These are phyloP conservation scores for Mactra quadrangularis DNA, from an alignment of 1,140 invertebrate genomes.

Conservation along the genomic window DNA sequence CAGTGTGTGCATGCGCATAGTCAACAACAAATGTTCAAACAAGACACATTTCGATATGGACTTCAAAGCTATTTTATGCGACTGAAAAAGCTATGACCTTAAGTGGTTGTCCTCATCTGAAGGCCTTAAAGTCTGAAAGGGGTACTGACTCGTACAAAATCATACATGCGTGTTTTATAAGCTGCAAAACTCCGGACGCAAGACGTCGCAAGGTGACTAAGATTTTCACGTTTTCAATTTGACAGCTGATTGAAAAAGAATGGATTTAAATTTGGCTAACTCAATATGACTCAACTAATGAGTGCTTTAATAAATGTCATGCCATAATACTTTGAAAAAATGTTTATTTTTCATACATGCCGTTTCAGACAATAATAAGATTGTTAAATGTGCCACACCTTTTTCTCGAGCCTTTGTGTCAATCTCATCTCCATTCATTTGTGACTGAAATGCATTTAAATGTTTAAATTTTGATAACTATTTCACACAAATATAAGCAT, in stretches of 20 bases:
- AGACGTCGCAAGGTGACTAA: slow-evolving; percentile 88
- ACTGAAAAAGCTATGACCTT: slow-evolving; percentile 72
- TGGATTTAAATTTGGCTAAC: too few species aligned
- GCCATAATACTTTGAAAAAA: too few species aligned
- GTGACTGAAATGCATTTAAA: too few species aligned
- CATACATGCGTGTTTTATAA: slow-evolving; percentile 90
- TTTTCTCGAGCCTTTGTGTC: slow-evolving; percentile 8
- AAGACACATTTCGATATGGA: slow-evolving; percentile 64
- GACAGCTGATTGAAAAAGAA: slow-evolving; percentile 10
- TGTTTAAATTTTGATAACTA: too few species aligned
- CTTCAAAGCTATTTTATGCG: slow-evolving; percentile 49
- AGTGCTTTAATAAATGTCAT: too few species aligned
- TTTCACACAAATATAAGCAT: too few species aligned
- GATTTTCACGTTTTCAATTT: slow-evolving; percentile 24
- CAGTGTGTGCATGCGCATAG: slow-evolving; percentile 24
- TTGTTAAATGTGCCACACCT: slow-evolving; percentile 5
- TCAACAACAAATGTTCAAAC: slow-evolving; percentile 59
- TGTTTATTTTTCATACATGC: too few species aligned
- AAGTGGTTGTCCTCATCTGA: slow-evolving; percentile 89
- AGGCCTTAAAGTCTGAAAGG: slow-evolving; percentile 90
- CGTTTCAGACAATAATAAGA: too few species aligned
- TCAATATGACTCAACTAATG: too few species aligned
- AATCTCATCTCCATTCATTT: too few species aligned
- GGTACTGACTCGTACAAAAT: slow-evolving; percentile 90
- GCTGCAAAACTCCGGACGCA: slow-evolving; percentile 88